These are phyloP conservation scores for Tragelaphus imberbis DNA, from an alignment of 2,113 vertebrate species.

Conservation along the genomic window DNA sequence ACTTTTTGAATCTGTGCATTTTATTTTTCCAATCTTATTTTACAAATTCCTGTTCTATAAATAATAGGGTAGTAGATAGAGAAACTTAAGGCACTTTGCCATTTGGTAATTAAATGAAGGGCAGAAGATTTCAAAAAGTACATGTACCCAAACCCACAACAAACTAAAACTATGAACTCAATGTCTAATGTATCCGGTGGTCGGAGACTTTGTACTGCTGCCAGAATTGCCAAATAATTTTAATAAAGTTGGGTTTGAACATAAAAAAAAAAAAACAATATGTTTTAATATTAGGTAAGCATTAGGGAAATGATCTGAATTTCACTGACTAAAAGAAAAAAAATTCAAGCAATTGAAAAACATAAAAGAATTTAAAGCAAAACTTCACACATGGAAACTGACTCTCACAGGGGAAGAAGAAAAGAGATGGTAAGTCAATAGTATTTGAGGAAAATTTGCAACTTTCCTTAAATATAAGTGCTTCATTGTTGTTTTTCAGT, in stretches of 20 bases:
- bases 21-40: slow-evolving; percentile 71
- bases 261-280: too few species aligned
- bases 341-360: neutral
- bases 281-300: neutral
- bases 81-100: neutral
- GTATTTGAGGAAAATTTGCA: neutral
- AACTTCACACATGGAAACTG: neutral
- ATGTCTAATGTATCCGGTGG: slow-evolving; percentile 30
- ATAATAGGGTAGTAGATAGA: neutral
- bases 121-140: neutral
- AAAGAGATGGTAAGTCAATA: neutral
- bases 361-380: neutral
- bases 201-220: slow-evolving; percentile 52
- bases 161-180: slow-evolving; percentile 39
- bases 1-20: slow-evolving; percentile 68
- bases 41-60: slow-evolving; percentile 53
- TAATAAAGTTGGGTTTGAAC: slow-evolving; percentile 81
- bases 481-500: neutral
- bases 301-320: neutral
- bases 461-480: neutral
- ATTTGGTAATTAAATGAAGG: neutral
- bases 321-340: neutral
- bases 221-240: slow-evolving; percentile 52
- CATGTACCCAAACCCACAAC: neutral
- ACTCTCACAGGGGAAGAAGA: neutral